Evolutionary conservation across 2,797 vertebrate genomes (phyloP), one percentile per base, ranked within the genome.

Genomic region (Podarcis siculus): DNA sequence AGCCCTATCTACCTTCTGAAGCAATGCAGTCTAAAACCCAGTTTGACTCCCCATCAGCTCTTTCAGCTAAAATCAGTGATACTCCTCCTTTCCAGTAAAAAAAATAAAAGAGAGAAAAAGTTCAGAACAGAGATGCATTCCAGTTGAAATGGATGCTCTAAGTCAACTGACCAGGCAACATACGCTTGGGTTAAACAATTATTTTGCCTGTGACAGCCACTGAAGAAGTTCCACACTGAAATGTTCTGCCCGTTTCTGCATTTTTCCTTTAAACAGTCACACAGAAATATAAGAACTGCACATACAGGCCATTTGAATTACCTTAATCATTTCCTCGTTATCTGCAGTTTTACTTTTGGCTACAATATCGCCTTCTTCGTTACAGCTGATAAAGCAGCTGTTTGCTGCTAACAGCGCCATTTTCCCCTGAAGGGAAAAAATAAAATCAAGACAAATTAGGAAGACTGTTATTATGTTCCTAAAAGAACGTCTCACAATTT

Each of bases 301-400:
- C 49, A 39, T 45, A 83, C 25, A 39, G 5, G 25, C 1, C 32
- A 23, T 13, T 30, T 35, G 25, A 17, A 45, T 97, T 97, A 99
- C 99, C 98, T 99, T 99, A 95, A 99, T 96, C 97, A 99, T 99
- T 97, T 99, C 98, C 89, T 95, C 98, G 5, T 98, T 97, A 90
- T 98, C 98, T 58, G 99, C 99, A 23, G 97, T 97, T 97, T 98
- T 99, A 95, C 91, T 98, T 95, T 97, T 98, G 93, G 98, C 98
- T 96, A 97, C 98, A 90, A 99, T 98, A 96, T 99, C 99, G 17
- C 98, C 99, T 75, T 96, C 97, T 93, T 99, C 98, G 90, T 98
- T 99, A 95, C 98, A 99, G 89, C 98, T 97, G 95, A 99, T 98
- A 95, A 99, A 99, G 89, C 98, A 98, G 97, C 98, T 98, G 94